phyloP scores from a whole-genome alignment of 1,140 invertebrate genomes.

The Eriocheir sinensis region DNA sequence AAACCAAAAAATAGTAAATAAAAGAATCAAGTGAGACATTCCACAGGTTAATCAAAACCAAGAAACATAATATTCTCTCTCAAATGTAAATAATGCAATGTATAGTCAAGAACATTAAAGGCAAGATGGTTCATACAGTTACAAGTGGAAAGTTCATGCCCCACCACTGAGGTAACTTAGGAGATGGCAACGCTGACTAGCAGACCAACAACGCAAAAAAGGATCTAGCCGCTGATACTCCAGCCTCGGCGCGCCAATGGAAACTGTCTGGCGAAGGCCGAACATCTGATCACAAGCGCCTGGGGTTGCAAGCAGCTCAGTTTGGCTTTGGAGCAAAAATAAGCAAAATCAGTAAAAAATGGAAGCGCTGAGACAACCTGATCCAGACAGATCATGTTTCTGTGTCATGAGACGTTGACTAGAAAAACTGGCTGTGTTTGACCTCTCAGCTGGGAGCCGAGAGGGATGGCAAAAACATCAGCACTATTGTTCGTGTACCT shows the following conservation, averaged over 20 bases:
- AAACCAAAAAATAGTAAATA: slow-evolving; percentile 60
- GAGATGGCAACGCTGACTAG: slow-evolving; percentile 65
- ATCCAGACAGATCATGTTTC: background rate
- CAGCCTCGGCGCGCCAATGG: background rate
- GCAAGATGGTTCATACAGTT: slow-evolving; percentile 66
- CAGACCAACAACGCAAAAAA: slow-evolving; percentile 28
- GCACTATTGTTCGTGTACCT: too few relatives aligned
- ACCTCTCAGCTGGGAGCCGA: too few relatives aligned
- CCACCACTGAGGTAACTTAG: slow-evolving; percentile 50
- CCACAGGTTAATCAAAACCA: slow-evolving; percentile 70
- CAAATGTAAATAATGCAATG: slow-evolving; percentile 69
- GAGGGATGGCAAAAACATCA: too few relatives aligned
- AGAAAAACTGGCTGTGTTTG: too few relatives aligned
- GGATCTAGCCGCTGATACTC: background rate
- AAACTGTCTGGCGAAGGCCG: too few relatives aligned
- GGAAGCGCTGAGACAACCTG: background rate
- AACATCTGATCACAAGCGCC: background rate
- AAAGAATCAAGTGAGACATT: slow-evolving; percentile 58
- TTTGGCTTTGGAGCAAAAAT: background rate
- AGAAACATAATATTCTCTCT: slow-evolving; percentile 50
- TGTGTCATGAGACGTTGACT: too few relatives aligned
- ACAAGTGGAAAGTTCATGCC: slow-evolving; percentile 67
- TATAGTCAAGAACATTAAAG: slow-evolving; percentile 74
- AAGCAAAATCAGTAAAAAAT: slow-evolving; percentile 17
- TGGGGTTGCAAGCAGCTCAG: slow-evolving; percentile 20